These are phyloP conservation scores for Colletes latitarsis DNA, from an alignment of 1,140 invertebrate genomes.

Conservation along the genomic window DNA sequence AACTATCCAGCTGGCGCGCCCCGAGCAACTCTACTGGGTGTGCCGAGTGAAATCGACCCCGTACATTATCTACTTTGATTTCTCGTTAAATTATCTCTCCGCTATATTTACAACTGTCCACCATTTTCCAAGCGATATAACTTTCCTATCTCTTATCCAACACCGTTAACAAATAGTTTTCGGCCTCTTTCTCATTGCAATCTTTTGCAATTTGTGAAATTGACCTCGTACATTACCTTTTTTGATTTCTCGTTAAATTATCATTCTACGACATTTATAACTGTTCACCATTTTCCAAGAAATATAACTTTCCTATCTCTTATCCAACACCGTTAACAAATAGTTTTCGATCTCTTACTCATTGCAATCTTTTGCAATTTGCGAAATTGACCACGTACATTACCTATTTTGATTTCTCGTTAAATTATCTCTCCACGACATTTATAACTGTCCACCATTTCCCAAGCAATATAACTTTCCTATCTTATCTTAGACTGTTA, in stretches of 20 bases:
- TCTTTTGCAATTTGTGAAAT: constrained; percentile 38
- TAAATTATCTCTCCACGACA: background rate
- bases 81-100: background rate
- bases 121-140: background rate
- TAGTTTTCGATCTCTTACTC: too few relatives aligned
- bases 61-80: background rate
- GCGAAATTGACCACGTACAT: constrained; percentile 50
- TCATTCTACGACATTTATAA: background rate
- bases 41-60: constrained; percentile 56
- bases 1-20: constrained; percentile 72
- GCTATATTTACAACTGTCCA: background rate
- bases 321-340: too few relatives aligned
- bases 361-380: too few relatives aligned
- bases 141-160: background rate
- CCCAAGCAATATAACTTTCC: background rate
- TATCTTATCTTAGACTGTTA: background rate
- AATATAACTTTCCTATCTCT: background rate
- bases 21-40: constrained; percentile 62
- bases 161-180: too few relatives aligned
- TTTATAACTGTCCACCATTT: background rate
- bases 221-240: constrained; percentile 21
- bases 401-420: background rate
- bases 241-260: background rate
- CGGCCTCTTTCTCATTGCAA: too few relatives aligned
- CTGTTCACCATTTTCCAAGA: background rate